A percentile compares a stretch with the other conserved stretches of the same genome.
phyloP scores from a whole-genome alignment of 2,797 vertebrate genomes.

The Crypturellus tataupa region DNA sequence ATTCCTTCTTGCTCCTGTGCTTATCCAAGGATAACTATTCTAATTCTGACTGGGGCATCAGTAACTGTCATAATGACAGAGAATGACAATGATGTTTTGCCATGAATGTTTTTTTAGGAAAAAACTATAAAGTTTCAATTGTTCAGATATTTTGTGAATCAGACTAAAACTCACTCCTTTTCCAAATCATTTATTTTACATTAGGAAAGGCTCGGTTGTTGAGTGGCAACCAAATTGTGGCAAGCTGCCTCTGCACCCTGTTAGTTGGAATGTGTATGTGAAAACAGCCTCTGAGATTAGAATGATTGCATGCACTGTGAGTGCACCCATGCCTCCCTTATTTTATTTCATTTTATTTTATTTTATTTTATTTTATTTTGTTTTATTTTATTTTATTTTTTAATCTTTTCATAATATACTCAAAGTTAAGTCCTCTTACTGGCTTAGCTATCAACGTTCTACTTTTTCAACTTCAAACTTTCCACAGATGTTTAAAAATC shows the following conservation, averaged over 20 bases:
- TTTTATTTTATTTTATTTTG: no score
- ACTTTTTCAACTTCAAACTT: neutral
- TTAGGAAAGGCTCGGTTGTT: constrained; percentile 30
- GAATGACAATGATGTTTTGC: neutral
- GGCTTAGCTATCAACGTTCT: neutral
- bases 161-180: neutral
- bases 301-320: neutral
- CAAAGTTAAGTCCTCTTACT: neutral
- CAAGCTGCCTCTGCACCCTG: constrained; percentile 13
- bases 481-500: neutral
- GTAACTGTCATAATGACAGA: neutral
- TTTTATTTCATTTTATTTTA: no score
- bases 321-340: neutral
- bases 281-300: neutral
- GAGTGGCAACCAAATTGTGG: neutral
- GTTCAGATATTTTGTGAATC: neutral
- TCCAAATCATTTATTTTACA: neutral
- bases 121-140: neutral
- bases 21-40: neutral
- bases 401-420: no score
- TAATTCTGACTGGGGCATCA: neutral
- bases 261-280: neutral
- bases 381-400: no score
- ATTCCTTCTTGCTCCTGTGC: neutral
- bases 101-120: neutral